A percentile compares a stretch with the other conserved stretches of the same genome.
phyloP scores from a whole-genome alignment of 37 sponge, comb jelly and placozoan genomes.

The Oopsacas minuta region DNA sequence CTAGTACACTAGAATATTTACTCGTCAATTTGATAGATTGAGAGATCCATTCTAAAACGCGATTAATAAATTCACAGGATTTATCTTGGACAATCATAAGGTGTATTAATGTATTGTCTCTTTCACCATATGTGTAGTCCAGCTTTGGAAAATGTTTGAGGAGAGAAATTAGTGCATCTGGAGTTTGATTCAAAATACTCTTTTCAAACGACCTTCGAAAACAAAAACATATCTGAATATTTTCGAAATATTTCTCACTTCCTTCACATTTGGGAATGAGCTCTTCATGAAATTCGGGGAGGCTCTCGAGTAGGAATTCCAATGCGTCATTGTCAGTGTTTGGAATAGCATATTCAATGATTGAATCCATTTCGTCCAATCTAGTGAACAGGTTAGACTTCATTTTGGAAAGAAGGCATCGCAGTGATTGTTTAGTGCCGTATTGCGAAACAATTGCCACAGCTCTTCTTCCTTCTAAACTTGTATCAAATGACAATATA shows the following conservation, averaged over 20 bases:
- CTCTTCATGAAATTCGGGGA: not conserved
- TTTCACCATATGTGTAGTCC: not conserved
- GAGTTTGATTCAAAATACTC: not conserved
- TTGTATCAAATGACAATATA: not conserved
- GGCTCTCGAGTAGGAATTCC: not conserved
- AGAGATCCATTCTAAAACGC: not conserved
- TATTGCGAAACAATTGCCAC: not conserved
- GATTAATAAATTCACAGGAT: not conserved
- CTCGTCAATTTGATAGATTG: not conserved
- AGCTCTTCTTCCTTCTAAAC: not conserved
- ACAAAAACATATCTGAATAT: not conserved
- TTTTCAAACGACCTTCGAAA: not conserved
- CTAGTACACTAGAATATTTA: no score
- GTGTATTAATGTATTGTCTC: not conserved
- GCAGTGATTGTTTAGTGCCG: not conserved
- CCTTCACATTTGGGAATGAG: not conserved
- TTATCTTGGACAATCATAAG: not conserved
- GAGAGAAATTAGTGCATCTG: constrained; percentile 4
- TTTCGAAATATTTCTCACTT: not conserved
- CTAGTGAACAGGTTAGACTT: not conserved
- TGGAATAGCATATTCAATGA: not conserved
- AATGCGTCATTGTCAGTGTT: not conserved
- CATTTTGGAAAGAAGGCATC: not conserved
- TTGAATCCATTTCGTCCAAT: not conserved
- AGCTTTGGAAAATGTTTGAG: not conserved